Percentiles rank a stretch among this genome's conserved stretches.
phyloP scores from a whole-genome alignment of 2,113 vertebrate species.

The Cardinalis cardinalis region DNA sequence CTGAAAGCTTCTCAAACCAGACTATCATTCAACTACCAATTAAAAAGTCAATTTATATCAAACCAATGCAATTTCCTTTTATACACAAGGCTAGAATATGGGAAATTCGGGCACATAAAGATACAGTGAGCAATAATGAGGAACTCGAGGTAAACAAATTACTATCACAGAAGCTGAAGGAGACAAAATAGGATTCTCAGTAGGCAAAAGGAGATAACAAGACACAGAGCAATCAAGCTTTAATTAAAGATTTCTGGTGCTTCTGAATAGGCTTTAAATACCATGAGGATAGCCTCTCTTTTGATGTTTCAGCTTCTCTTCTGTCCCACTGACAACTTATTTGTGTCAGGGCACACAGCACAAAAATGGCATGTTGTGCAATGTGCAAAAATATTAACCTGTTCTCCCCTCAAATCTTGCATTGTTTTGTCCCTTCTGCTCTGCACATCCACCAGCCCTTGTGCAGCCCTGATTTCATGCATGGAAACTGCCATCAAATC shows the following conservation, averaged over 20 bases:
- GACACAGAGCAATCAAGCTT: conserved; percentile 34
- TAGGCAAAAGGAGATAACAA: neutral
- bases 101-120: neutral
- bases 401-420: neutral
- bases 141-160: conserved; percentile 37
- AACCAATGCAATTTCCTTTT: conserved; percentile 20
- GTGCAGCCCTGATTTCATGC: neutral
- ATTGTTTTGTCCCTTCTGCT: neutral
- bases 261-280: conserved; percentile 16
- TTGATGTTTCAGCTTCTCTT: neutral
- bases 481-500: neutral
- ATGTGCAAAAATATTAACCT: neutral
- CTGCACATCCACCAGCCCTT: neutral
- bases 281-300: neutral
- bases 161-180: neutral
- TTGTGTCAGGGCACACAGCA: neutral
- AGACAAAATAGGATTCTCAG: conserved; percentile 21
- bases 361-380: neutral
- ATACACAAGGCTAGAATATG: neutral
- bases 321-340: neutral
- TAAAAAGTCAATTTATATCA: conserved; percentile 52
- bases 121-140: conserved; percentile 36
- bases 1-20: neutral
- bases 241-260: conserved; percentile 57
- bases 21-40: conserved; percentile 6